Base-by-base conservation (phyloP, 2,113 vertebrate genomes). In the Microtus richardsoni region DNA sequence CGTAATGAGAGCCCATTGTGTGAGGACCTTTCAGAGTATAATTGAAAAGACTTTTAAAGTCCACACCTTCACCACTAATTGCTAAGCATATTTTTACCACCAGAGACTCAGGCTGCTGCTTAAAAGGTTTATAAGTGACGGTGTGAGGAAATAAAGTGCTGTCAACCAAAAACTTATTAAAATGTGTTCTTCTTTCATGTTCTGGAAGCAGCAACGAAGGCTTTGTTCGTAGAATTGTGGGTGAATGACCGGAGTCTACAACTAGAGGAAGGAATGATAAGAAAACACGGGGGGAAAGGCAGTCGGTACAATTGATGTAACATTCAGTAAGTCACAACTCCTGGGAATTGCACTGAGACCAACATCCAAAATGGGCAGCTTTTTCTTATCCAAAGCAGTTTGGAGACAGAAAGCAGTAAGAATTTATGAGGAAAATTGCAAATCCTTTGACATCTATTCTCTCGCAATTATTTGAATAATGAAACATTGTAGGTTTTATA, bases 1-100 rank as follows among this genome's bases (percentile, higher is more conserved):
- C 7, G 7, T 88, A 97, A 88, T 90, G 95, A 93, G 95, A 93
- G 73, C 86, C 88, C 44, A 91, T 97, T 97, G 94, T 73, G 39
- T 89, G 74, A 95, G 70, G 95, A 92, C 97, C 94, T 95, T 92
- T 97, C 92, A 88, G 70, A 96, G 96, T 36, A 68, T 70, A 89
- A 92, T 98, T 97, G 98, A 92, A 98, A 98, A 89, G 98, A 86
- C 91, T 97, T 98, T 98, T 94, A 98, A 86, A 98, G 49, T 66
- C 54, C 89, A 84, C 93, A 90, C 66, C 91, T 94, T 97, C 75
- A 94, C 77, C 10, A 94, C 64, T 97, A 97, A 95, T 96, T 97
- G 94, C 96, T 62, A 96, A 88, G 75, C 68, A 79, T 95, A 78
- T 66, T 92, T 62, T 96, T 97, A 88, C 92, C 49, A 91, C 95